These are phyloP conservation scores for Hemiscyllium ocellatum DNA, from an alignment of 2,113 vertebrate species.

Conservation along the genomic window DNA sequence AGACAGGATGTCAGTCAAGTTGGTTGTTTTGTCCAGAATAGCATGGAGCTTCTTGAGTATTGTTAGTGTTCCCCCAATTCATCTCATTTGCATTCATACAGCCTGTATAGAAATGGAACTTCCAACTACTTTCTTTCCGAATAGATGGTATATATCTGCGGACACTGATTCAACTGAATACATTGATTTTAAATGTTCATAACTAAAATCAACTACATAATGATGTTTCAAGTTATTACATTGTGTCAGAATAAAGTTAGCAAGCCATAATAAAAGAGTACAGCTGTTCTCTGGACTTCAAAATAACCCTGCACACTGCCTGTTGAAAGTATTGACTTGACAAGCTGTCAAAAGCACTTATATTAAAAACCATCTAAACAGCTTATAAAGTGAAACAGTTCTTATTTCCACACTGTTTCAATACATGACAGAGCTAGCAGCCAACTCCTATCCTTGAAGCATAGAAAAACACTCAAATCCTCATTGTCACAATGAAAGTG, in stretches of 20 bases:
- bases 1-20: neutral
- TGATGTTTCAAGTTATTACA: neutral
- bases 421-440: neutral
- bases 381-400: neutral
- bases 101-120: neutral
- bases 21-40: neutral
- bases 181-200: neutral
- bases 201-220: neutral
- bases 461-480: neutral
- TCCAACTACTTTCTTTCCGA: neutral
- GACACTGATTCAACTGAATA: neutral
- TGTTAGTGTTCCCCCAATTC: neutral
- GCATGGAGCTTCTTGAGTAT: neutral
- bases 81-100: neutral
- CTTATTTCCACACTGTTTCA: neutral
- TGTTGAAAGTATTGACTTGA: neutral
- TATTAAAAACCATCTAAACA: neutral
- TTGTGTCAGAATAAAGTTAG: neutral
- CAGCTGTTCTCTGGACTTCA: neutral
- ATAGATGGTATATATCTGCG: neutral
- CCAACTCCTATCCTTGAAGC: neutral
- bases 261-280: neutral
- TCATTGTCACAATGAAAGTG: neutral
- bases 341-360: neutral
- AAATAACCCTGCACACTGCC: neutral